Evolutionary conservation across 2,113 vertebrate species (phyloP).

Genomic region (Saguinus imperator): DNA sequence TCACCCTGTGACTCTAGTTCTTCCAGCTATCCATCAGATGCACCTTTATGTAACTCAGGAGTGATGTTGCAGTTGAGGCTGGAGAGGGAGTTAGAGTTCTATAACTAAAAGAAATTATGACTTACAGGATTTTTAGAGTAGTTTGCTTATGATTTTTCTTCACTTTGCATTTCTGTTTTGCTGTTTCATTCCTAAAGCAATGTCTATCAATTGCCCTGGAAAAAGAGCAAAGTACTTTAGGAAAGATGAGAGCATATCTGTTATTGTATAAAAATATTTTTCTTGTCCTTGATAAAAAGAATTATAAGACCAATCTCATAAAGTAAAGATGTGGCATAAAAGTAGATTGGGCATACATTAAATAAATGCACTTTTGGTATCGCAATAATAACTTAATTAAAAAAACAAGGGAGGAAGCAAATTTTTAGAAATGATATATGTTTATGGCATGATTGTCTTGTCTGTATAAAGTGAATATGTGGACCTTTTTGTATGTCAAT

Average conservation of each 20-base stretch:
- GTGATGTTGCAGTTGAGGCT: neutral
- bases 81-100: neutral
- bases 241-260: neutral
- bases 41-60: neutral
- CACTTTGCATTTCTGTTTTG: neutral
- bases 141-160: neutral
- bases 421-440: neutral
- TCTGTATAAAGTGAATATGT: neutral
- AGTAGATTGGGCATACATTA: neutral
- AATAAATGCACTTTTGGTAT: neutral
- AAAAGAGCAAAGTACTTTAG: neutral
- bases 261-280: neutral
- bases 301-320: neutral
- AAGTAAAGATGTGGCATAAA: neutral
- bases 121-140: neutral
- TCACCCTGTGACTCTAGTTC: neutral
- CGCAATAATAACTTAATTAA: neutral
- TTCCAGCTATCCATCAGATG: neutral
- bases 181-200: neutral
- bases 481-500: neutral
- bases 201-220: neutral
- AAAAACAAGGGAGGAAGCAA: neutral
- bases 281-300: neutral
- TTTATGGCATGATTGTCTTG: neutral
- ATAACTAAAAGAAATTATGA: neutral